Evolutionary conservation across 2,888 invertebrate species (phyloP).

Genomic region (Drosophila lutescens): DNA sequence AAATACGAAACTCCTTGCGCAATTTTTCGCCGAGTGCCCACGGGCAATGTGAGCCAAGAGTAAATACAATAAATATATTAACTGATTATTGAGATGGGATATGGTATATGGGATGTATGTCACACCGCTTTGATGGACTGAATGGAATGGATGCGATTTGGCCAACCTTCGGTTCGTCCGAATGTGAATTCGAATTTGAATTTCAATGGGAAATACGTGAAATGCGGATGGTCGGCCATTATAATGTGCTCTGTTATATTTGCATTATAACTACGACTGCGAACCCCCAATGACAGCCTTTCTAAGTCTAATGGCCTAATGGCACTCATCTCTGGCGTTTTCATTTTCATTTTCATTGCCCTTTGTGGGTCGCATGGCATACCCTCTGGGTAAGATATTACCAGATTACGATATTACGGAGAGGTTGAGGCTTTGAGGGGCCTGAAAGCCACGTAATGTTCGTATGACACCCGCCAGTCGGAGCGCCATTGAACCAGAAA

Average conservation of each 20-base stretch:
- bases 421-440: not conserved
- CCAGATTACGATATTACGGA: not conserved
- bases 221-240: slow-evolving; percentile 57
- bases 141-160: slow-evolving; percentile 44
- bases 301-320: slow-evolving; percentile 19
- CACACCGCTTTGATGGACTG: slow-evolving; percentile 17
- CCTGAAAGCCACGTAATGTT: slow-evolving; percentile 4
- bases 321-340: slow-evolving; percentile 34
- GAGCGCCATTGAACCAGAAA: slow-evolving; percentile 72
- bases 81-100: slow-evolving; percentile 1
- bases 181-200: slow-evolving; percentile 58
- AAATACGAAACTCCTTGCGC: slow-evolving; percentile 10
- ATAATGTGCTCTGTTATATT: slow-evolving; percentile 56
- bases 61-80: slow-evolving; percentile 20
- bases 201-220: slow-evolving; percentile 60
- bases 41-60: slow-evolving; percentile 20
- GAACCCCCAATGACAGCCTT: slow-evolving; percentile 16
- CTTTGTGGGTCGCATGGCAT: slow-evolving; percentile 26
- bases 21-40: slow-evolving; percentile 11
- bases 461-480: slow-evolving; percentile 24
- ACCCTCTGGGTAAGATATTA: slow-evolving; percentile 6
- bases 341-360: slow-evolving; percentile 40
- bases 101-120: slow-evolving; percentile 26
- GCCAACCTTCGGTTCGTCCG: slow-evolving; percentile 53
- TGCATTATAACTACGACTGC: slow-evolving; percentile 53